Evolutionary conservation across 2,797 vertebrate genomes (phyloP), one percentile per base, ranked within the genome.

Genomic region (Argya squamiceps): DNA sequence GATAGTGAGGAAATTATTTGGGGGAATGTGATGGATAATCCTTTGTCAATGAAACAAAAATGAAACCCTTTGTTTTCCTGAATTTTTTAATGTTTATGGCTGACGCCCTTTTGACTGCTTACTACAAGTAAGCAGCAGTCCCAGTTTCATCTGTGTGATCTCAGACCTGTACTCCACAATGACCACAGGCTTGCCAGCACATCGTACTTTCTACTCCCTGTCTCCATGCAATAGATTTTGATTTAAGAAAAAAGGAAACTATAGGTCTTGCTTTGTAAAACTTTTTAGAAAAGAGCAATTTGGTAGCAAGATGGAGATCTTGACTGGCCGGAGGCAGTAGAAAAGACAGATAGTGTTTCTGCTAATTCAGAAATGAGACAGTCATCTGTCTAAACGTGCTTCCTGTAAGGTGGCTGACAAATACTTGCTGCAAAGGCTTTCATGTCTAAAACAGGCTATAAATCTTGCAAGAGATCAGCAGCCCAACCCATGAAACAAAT

Each of bases 311-410:
- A 37, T 89, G 37, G 26, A 93, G 68, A 78, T 49, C 64, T 77
- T 91, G 52, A 70, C 27, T 58, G 59, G 59, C 23, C 29, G 3
- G 3, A 84, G 37, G 53, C 55, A 29, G 24, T 44, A 81, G 44
- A 85, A 93, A 84, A 37, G 24, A 78, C 53, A 80, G 24, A 34
- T 22, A 49, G 18, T 6, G 55, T 82, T 93, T 67, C 56, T 65
- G 50, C 29, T 79, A 2, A n/a, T 91, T 89, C 75, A 92, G 86
- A 93, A 91, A 87, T 55, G 47, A 91, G 47, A 70, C 26, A 71
- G 22, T 49, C 12, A 6, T 64, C n/a, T 53, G 36, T 24, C 12
- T 62, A 64, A 58, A 30, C 41, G 22, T 39, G 27, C 36, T 70
- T 92, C 78, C 84, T 88, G 47, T n/a, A 59, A 85, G 44, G 49